Evolutionary conservation across 1,140 invertebrate species (phyloP), one percentile per base, ranked within the genome.

Genomic region (Lucilia cuprina): DNA sequence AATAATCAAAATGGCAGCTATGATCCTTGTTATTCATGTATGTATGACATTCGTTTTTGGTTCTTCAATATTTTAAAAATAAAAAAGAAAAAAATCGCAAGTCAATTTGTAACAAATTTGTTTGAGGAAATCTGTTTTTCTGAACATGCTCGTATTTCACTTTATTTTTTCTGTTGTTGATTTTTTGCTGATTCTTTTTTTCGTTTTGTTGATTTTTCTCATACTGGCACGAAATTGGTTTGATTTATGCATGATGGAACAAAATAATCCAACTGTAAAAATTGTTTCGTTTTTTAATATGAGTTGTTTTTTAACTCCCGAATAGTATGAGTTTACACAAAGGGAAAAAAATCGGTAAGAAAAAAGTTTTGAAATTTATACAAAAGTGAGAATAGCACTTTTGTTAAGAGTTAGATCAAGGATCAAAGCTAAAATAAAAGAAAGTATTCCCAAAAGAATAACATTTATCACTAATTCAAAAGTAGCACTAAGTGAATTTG

Each of bases 161-260:
- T 70, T 70, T 70, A 21, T 70, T 21, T 21, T 70, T 70, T 70
- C 65, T 70, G 65, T 21, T 60, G 55, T 17, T 60, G 55, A 60
- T n/a, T 70, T 70, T 70, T 70, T 21, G 21, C 19, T 60, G 55
- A 60, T 70, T 70, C 65, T 12, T 70, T 70, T 70, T 9, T 70
- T 70, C 65, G 10, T 70, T 21, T 70, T 55, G 50, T 55, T 55
- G 50, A 41, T 41, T 41, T 30, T 41, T 41, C 41, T 41, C 41
- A 41, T 60, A 60, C 55, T 60, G 55, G 55, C 55, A 60, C 65
- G 65, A 70, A 70, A 70, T 70, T 70, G 65, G 65, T 70, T 70
- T 70, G 65, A 70, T 70, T 70, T 70, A 70, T 70, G 65, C 65
- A 70, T 70, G 65, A 70, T 21, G 65, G 21, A 70, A 12, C 65